Evolutionary conservation across 2,797 vertebrate genomes (phyloP), one percentile per base, ranked within the genome.

Genomic region (Bradypodion ventrale): DNA sequence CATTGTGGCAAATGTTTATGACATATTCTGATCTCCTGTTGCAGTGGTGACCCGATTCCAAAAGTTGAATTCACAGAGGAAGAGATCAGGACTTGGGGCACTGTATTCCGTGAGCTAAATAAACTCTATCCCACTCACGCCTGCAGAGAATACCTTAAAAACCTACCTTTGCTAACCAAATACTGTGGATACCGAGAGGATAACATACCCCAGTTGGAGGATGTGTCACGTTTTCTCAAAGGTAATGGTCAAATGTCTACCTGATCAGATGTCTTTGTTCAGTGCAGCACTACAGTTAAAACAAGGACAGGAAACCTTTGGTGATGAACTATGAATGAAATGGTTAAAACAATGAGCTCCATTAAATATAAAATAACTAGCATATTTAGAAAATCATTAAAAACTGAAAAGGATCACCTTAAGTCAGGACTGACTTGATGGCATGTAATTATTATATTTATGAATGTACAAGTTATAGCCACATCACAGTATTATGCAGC

Each of bases 171-270:
- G 93, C 96, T 99, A 89, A 96, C 96, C 87, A 98, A 98, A 92
- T 93, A 97, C 94, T 99, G 99, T 91, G 97, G 97, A 32, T 99
- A 97, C 93, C 95, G 96, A 62, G 98, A 99, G 91, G 98, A 99
- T 94, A 99, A 99, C 85, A 99, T 99, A 32, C 99, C 99, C 19
- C 99, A 99, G 93, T 91, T 99, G 92, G 98, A 99, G 91, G 99
- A 99, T 66, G 97, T 99, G 35, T 99, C 99, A 1, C 96, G 96
- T 83, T 99, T 99, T 93, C 96, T 99, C 85, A 98, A 96, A 95
- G 99, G 99, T 99, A 90, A 84, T 0, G 0, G 42, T 1, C 60
- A 25, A 19, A 1, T 63, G 78, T 65, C 76, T 59, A 75, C 59
- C 77, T 77, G 74, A 2, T 65, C 19, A 81, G 62, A 27, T 37